phyloP scores from a whole-genome alignment of 2,113 vertebrate species.

The Cyrtonyx montezumae region DNA sequence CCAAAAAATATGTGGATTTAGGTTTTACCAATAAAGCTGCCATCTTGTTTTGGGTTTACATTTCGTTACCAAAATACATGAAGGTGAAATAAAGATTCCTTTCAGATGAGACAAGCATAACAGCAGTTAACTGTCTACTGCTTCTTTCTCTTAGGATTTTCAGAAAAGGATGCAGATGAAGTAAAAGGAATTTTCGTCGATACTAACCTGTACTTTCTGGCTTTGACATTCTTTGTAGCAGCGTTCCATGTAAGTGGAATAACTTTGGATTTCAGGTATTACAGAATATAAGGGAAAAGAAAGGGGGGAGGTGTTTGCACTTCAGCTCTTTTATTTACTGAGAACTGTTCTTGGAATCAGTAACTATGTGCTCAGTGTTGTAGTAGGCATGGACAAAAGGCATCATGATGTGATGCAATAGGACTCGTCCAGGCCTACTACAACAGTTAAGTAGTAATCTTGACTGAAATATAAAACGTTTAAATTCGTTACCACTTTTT shows the following conservation, averaged over 20 bases:
- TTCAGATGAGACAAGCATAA: not conserved
- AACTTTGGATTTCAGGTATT: not conserved
- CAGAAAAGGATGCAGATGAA: slow-evolving; percentile 97
- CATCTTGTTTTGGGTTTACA: not conserved
- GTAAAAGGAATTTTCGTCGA: slow-evolving; percentile 99
- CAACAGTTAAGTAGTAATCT: too few relatives aligned
- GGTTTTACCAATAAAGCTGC: not conserved
- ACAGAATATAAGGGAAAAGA: not conserved
- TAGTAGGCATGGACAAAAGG: too few relatives aligned
- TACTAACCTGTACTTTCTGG: slow-evolving; percentile 96
- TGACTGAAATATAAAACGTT: too few relatives aligned
- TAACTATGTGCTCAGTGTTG: too few relatives aligned
- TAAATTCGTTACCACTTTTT: too few relatives aligned
- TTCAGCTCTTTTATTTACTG: not conserved
- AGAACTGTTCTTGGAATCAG: not conserved
- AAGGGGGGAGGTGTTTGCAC: rapidly evolving
- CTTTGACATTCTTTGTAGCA: slow-evolving; percentile 95
- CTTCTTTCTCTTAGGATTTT: slow-evolving; percentile 85
- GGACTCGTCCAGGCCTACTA: too few relatives aligned
- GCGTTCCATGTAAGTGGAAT: slow-evolving; percentile 91
- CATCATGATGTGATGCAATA: too few relatives aligned
- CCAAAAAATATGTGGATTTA: not conserved
- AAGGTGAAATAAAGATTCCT: not conserved
- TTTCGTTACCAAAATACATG: not conserved
- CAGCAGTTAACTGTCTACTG: not conserved